Conservation (phyloP, 2,113 vertebrate species). For the Proterorhinus semilunaris region DNA sequence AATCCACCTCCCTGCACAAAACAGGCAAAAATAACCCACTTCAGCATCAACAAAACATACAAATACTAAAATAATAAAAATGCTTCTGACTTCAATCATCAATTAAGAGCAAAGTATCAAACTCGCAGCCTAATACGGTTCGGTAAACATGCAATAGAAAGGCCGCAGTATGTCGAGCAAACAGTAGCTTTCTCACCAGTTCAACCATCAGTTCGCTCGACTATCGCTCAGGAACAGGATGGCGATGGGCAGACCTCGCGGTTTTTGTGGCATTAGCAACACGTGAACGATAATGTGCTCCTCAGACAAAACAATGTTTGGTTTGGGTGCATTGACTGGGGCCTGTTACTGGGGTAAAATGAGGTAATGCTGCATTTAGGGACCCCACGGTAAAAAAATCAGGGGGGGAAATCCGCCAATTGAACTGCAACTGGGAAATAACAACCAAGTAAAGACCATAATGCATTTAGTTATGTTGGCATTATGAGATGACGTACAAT, state of each 20-base stretch:
- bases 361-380: constrained; percentile 48
- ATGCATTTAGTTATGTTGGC: too few species aligned
- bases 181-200: background rate
- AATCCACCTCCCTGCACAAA: constrained; percentile 37
- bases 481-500: too few species aligned
- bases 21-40: background rate
- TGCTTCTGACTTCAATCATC: background rate
- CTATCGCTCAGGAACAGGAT: background rate
- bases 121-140: background rate
- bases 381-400: constrained; percentile 6
- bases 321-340: constrained; percentile 22
- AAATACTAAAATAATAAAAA: background rate
- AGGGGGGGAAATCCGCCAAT: too few species aligned
- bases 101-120: background rate
- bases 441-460: too few species aligned
- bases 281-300: constrained; percentile 23
- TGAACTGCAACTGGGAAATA: too few species aligned
- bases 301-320: constrained; percentile 28
- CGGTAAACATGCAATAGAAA: background rate
- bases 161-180: background rate
- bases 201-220: background rate
- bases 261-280: constrained; percentile 12
- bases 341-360: constrained; percentile 34
- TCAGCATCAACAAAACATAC: background rate
- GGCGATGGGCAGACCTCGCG: background rate